Evolutionary conservation across 2,888 invertebrate genomes (phyloP), one percentile per base, ranked within the genome.

Genomic region (Ichneumon xanthorius): DNA sequence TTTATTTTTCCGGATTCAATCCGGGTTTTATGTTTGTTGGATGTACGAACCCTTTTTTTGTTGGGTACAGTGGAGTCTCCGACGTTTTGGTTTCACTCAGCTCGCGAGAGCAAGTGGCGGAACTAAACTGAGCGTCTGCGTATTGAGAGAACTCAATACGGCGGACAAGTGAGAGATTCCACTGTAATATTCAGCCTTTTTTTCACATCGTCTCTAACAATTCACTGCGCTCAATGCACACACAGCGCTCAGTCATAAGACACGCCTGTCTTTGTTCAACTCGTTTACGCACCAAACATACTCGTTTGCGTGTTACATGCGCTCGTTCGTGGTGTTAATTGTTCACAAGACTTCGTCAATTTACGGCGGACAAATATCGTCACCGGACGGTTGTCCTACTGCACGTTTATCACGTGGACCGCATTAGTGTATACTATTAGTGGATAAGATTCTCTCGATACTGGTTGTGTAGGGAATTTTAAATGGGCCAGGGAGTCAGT

Each of bases 341-440:
- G 76, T 22, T 68, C 82, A 65, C 67, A 61, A 82, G 82, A 82
- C 82, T 82, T 63, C n/a, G 45, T 63, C 71, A 40, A 82, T 77
- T 82, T 77, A 71, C 76, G 33, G 30, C 63, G 50, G 22, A 40
- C 82, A 76, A 76, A 82, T 71, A 73, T 37, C 53, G 37, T 58
- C 22, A 30, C 3, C 3, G 53, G 16, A 37, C 16, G 33, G 40
- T 11, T 11, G 11, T 40, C 11, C 11, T 40, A 11, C 11, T 48
- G 45, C 4, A 48, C 45, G 16, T 16, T 16, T 48, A 48, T 16
- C 45, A 48, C 45, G 45, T 16, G 14, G 4, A 48, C 4, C 16
- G 45, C 14, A 16, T 16, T 48, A 16, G 14, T 48, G 45, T 4
- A 1, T 16, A 16, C 16, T 16, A 4, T 16, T 40, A 11, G 40